Percentiles rank a stretch among this genome's conserved stretches.
These are phyloP conservation scores for Echinarachnius parma DNA, from an alignment of 53 echinoderm and acorn worm species.

Conservation along the genomic window DNA sequence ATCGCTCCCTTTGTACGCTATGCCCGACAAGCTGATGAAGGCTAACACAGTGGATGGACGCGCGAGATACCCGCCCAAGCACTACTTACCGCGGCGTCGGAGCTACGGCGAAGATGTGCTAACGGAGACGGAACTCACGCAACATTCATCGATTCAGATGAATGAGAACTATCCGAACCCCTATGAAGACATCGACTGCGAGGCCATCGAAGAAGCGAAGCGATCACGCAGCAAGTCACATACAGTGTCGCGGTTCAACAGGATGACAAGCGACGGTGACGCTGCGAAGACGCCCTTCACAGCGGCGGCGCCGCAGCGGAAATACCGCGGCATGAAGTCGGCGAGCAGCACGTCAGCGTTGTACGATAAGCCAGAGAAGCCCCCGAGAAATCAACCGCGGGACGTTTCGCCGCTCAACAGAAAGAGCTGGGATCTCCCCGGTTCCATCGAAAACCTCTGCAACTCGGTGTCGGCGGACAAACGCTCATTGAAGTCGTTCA, in stretches of 20 bases:
- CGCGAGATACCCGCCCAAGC: conserved; percentile 21
- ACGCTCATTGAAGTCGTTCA: conserved; percentile 19
- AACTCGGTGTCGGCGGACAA: background rate
- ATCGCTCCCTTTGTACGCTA: conserved; percentile 19
- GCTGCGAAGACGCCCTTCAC: background rate
- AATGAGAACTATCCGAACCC: conserved; percentile 1
- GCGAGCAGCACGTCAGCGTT: conserved; percentile 18
- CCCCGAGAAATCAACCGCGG: background rate
- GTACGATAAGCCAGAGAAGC: conserved; percentile 25
- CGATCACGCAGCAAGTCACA: conserved; percentile 22
- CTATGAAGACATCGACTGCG: conserved; percentile 24
- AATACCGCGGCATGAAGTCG: conserved; percentile 30
- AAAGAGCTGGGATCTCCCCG: conserved; percentile 33
- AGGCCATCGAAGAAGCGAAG: background rate
- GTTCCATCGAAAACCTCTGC: conserved; percentile 36
- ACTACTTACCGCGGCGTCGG: conserved; percentile 19
- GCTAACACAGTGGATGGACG: conserved; percentile 11
- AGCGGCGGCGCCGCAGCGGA: conserved; percentile 1
- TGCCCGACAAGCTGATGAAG: conserved; percentile 24
- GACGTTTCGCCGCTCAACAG: background rate
- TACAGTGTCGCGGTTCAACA: conserved; percentile 5
- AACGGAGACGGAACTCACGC: background rate
- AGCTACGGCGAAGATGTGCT: background rate
- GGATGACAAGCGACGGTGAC: too few relatives aligned
- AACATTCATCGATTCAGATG: background rate